These are phyloP conservation scores for Listrodromus nycthemerus DNA, from an alignment of 2,888 invertebrate genomes.

Conservation along the genomic window DNA sequence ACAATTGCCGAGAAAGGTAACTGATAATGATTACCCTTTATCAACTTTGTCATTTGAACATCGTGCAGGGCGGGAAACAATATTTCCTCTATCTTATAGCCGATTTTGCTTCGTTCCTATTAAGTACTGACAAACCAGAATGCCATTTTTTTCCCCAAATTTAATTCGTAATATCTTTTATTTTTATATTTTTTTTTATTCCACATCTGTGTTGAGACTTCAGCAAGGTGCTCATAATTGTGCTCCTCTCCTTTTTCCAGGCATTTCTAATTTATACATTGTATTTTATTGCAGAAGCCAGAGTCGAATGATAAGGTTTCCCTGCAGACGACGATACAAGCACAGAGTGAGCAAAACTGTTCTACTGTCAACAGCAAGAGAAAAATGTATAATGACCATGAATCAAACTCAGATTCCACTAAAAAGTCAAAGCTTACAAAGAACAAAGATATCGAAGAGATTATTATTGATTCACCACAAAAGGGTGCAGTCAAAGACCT, in stretches of 20 bases:
- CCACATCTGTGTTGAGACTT: not conserved
- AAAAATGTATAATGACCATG: not conserved
- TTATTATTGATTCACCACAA: conserved; percentile 1
- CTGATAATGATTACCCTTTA: conserved; percentile 12
- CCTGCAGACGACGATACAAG: not conserved
- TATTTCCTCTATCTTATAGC: not conserved
- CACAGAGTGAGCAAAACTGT: not conserved
- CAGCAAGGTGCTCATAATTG: not conserved
- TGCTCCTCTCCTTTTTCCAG: not conserved
- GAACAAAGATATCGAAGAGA: not conserved
- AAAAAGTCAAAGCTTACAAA: not conserved
- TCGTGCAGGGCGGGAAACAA: conserved; percentile 24
- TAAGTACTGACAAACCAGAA: not conserved
- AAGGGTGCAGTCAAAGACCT: not conserved
- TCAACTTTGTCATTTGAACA: conserved; percentile 1
- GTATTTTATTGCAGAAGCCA: not conserved
- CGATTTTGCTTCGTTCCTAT: not conserved
- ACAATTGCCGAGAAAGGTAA: conserved; percentile 67
- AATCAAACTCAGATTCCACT: not conserved
- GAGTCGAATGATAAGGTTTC: not conserved
- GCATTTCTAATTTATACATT: not conserved
- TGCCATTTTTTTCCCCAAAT: not conserved
- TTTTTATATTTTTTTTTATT: not conserved
- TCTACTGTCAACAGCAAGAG: not conserved
- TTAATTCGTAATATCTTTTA: too few species aligned